phyloP scores from a whole-genome alignment of 2,113 vertebrate species.

The Rhinoderma darwinii region DNA sequence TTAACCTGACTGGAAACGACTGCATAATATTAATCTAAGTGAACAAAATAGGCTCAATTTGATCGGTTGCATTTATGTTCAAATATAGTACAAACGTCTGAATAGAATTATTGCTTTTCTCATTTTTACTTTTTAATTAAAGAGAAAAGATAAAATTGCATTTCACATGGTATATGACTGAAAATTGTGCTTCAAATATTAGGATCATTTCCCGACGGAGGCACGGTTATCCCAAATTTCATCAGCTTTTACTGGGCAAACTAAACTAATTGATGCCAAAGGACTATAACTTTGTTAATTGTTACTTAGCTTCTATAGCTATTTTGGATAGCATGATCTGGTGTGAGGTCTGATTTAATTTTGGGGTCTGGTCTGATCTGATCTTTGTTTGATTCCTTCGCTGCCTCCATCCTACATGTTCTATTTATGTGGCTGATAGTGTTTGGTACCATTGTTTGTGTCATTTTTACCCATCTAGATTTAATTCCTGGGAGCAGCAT shows the following conservation, averaged over 20 bases:
- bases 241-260: neutral
- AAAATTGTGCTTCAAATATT: neutral
- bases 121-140: conserved; percentile 25
- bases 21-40: conserved; percentile 44
- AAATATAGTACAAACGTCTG: conserved; percentile 5
- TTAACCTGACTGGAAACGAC: conserved; percentile 32
- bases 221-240: neutral
- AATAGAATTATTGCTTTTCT: conserved; percentile 16
- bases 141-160: neutral
- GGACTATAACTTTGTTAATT: too few species aligned
- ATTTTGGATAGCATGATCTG: too few species aligned
- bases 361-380: too few species aligned
- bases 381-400: too few species aligned
- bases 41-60: conserved; percentile 32
- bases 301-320: neutral
- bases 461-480: too few species aligned
- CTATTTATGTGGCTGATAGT: too few species aligned
- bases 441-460: too few species aligned
- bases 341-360: too few species aligned
- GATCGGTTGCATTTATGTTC: conserved; percentile 21
- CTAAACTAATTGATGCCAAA: neutral
- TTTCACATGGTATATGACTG: neutral
- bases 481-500: too few species aligned
- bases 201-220: neutral
- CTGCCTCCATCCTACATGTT: too few species aligned